phyloP scores from a whole-genome alignment of 2,113 vertebrate species.

The Podarcis raffonei region DNA sequence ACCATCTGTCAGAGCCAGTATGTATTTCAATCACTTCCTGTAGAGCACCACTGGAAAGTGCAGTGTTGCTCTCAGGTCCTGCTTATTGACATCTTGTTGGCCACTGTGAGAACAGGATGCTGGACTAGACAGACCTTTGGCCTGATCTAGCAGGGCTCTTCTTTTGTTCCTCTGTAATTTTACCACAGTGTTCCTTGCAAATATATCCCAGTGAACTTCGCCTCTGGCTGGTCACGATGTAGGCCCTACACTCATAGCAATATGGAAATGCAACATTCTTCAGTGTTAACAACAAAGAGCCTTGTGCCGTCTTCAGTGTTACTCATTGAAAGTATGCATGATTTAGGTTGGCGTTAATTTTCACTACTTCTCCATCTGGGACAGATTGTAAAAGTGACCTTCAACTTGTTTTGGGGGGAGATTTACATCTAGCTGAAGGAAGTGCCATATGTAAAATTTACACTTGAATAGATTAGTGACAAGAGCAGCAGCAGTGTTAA shows the following conservation, averaged over 20 bases:
- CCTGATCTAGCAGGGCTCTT: too few species aligned
- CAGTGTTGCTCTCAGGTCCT: too few species aligned
- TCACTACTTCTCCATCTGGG: slow-evolving; percentile 29
- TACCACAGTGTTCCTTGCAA: background rate
- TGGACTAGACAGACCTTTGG: too few species aligned
- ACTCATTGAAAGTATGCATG: background rate
- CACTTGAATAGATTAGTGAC: slow-evolving; percentile 47
- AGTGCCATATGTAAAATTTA: slow-evolving; percentile 48
- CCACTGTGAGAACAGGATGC: too few species aligned
- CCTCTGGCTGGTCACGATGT: background rate
- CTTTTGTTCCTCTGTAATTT: background rate
- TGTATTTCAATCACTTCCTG: too few species aligned
- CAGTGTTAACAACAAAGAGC: background rate
- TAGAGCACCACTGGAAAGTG: too few species aligned
- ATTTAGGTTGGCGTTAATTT: slow-evolving; percentile 26
- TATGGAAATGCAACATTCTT: background rate
- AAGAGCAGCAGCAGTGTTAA: slow-evolving; percentile 22
- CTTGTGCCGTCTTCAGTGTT: slow-evolving; percentile 4
- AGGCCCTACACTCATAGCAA: background rate
- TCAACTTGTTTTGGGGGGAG: slow-evolving; percentile 13
- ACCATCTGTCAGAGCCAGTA: too few species aligned
- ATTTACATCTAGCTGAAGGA: slow-evolving; percentile 43
- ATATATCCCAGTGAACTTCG: background rate
- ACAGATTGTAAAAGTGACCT: slow-evolving; percentile 45
- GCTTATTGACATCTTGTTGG: too few species aligned